These are phyloP conservation scores for Tachina grossa DNA, from an alignment of 2,888 invertebrate species.

Conservation along the genomic window DNA sequence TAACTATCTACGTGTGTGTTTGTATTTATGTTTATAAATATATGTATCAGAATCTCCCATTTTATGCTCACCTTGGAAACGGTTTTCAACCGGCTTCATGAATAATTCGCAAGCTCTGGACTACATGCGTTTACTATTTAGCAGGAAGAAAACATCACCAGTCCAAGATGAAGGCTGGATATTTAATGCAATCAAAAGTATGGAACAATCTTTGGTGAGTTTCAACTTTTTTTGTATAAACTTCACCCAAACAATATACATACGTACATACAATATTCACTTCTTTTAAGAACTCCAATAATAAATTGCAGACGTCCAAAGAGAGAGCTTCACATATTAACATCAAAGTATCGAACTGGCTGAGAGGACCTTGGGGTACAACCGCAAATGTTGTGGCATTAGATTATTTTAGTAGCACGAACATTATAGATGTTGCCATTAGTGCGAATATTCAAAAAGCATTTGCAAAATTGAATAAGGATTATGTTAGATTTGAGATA, in stretches of 20 bases:
- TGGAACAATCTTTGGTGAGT: conserved; percentile 78
- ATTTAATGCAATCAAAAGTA: conserved; percentile 78
- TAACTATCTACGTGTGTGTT: background rate
- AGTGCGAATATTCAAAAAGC: conserved; percentile 83
- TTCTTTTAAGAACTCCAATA: conserved; percentile 74
- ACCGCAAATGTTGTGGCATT: conserved; percentile 89
- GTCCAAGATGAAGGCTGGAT: conserved; percentile 81
- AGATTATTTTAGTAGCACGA: conserved; percentile 89
- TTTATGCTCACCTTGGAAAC: conserved; percentile 80
- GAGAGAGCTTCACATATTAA: conserved; percentile 83
- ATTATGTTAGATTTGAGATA: conserved; percentile 79
- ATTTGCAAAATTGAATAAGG: conserved; percentile 76
- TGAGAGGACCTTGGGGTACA: conserved; percentile 86
- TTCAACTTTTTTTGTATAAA: background rate
- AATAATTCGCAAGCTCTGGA: conserved; percentile 79
- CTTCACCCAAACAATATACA: background rate
- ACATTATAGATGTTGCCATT: conserved; percentile 87
- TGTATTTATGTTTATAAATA: background rate
- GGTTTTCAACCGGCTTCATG: conserved; percentile 79
- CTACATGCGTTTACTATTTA: conserved; percentile 80
- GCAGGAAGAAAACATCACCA: conserved; percentile 78
- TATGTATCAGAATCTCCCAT: conserved; percentile 76
- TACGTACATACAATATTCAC: background rate
- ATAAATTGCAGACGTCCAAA: conserved; percentile 78
- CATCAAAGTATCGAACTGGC: conserved; percentile 87